Percentiles rank a stretch among this genome's conserved stretches.
These are phyloP conservation scores for Pterostichus niger DNA, from an alignment of 2,888 invertebrate genomes.

Conservation along the genomic window DNA sequence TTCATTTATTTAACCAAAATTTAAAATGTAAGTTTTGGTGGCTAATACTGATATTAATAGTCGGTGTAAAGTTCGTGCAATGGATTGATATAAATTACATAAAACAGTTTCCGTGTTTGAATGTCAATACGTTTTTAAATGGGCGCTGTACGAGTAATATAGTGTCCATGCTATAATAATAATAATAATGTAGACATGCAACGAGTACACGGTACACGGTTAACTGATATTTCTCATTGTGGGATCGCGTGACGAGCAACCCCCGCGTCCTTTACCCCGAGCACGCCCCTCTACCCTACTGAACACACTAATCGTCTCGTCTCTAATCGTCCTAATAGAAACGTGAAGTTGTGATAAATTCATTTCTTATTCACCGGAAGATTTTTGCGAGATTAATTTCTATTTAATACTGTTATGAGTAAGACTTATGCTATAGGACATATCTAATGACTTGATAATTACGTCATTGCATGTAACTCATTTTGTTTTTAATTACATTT, in stretches of 20 bases:
- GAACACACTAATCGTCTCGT: conserved; percentile 33
- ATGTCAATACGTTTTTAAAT: conserved; percentile 60
- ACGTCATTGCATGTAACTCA: no score
- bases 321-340: conserved; percentile 48
- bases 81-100: conserved; percentile 59
- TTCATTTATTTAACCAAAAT: no score
- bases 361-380: conserved; percentile 5
- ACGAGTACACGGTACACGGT: conserved; percentile 38
- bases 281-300: background rate
- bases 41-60: background rate
- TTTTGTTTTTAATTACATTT: no score
- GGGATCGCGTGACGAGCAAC: conserved; percentile 26
- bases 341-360: conserved; percentile 47
- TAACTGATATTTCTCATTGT: conserved; percentile 58
- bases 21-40: no score
- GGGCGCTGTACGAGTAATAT: conserved; percentile 41
- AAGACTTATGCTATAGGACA: no score
- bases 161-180: conserved; percentile 53
- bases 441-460: no score
- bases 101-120: conserved; percentile 55
- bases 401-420: no score
- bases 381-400: background rate
- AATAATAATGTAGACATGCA: conserved; percentile 54
- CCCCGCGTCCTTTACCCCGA: background rate
- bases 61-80: conserved; percentile 43